Base-by-base conservation (phyloP, 2,113 vertebrate species). In the Grammomys dolichurus region DNA sequence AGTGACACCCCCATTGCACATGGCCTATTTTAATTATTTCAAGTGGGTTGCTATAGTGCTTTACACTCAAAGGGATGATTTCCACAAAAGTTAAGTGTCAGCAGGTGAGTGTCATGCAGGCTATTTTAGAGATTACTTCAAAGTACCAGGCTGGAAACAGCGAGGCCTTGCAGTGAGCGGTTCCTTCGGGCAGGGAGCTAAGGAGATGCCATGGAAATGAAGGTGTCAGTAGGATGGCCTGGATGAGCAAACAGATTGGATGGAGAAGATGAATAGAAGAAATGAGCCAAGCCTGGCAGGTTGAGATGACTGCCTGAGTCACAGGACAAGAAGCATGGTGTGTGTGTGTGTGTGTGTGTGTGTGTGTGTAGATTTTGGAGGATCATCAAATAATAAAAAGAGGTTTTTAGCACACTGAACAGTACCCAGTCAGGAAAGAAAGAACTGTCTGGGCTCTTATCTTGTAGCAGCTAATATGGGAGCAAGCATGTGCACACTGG, bases 321-420 rank as follows among this genome's bases (percentile, higher is more conserved):
- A 63, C 72, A 46, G 73, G 63, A 67, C 36, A 90, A 11, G 67
- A 94, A 75, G 51, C n/a, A 86, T 31, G 46, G 75, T 77, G 43
- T 24, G 5, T 60, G 56, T 13, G 36, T 60, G 48, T 20, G 46
- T 51, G 76, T 51, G 76, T 33, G 76, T 78, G 75, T 51, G 76
- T 36, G 51, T 54, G 48, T 60, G 54, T 82, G 54, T 82, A 70
- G 40, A 91, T 94, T 91, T 48, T 77, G 72, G 82, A 94, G 72
- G 75, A 89, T 75, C 3, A 0, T 65, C 51, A 86, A 77, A 43
- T 43, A 94, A 54, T 36, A 11, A 81, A 43, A 93, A 75, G 7
- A 80, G 36, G 24, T 60, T 95, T 75, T 94, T 80, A 93, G 84
- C 24, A 89, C 72, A 69, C 31, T 73, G 43, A 58, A 65, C 20